A percentile compares a stretch with the other conserved stretches of the same genome.
These are phyloP conservation scores for Stenurella melanura DNA, from an alignment of 2,888 invertebrate species.

Conservation along the genomic window DNA sequence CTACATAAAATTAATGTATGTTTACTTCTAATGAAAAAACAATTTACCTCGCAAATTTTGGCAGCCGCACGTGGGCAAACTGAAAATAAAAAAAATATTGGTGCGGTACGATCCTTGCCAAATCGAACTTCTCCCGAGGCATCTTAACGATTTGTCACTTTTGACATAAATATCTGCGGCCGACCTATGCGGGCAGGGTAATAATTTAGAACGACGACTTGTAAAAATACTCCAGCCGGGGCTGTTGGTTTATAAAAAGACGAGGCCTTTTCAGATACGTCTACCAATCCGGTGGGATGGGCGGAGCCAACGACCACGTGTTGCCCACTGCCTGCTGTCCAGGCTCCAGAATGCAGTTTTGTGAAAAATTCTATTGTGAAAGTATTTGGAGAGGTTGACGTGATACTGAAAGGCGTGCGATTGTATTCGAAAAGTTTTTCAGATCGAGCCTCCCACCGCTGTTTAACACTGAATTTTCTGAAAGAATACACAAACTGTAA, in stretches of 20 bases:
- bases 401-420: background rate
- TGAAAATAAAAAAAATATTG: slow-evolving; percentile 4
- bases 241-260: slow-evolving; percentile 17
- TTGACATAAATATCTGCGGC: slow-evolving; percentile 15
- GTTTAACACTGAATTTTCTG: background rate
- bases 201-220: background rate
- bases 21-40: background rate
- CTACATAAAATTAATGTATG: background rate
- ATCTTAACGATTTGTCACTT: slow-evolving; percentile 13
- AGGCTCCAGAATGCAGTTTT: slow-evolving; percentile 14
- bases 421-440: background rate
- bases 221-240: slow-evolving; percentile 7
- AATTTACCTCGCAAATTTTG: slow-evolving; percentile 11
- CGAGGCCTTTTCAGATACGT: slow-evolving; percentile 13
- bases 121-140: slow-evolving; percentile 7
- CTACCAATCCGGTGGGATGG: background rate
- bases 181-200: slow-evolving; percentile 3
- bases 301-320: slow-evolving; percentile 8
- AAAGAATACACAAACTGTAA: no score
- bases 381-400: slow-evolving; percentile 9
- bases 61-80: background rate
- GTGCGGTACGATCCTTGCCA: slow-evolving; percentile 8
- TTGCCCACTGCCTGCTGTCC: background rate
- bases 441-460: background rate
- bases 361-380: slow-evolving; percentile 11